A percentile compares a stretch with the other conserved stretches of the same genome.
phyloP scores from a whole-genome alignment of 2,113 vertebrate genomes.

The Dunckerocampus dactyliophorus region DNA sequence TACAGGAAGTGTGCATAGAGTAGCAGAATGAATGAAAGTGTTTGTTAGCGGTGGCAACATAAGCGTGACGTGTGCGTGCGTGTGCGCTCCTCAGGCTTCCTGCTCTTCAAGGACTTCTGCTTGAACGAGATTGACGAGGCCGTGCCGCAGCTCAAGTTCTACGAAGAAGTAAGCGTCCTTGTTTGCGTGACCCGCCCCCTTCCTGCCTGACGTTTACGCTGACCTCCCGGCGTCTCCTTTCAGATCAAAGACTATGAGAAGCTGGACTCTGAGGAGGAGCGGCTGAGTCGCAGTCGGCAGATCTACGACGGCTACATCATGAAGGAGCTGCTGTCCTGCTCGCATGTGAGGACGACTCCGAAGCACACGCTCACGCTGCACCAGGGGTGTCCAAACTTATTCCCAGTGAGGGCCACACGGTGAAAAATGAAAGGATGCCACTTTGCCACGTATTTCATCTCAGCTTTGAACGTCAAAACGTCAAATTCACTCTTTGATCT shows the following conservation, averaged over 20 bases:
- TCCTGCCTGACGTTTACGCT: not conserved
- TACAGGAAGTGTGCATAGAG: not conserved
- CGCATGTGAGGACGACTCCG: constrained; percentile 78
- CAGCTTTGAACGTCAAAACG: too few species aligned
- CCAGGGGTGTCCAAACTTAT: too few species aligned
- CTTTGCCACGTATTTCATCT: too few species aligned
- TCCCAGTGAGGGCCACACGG: too few species aligned
- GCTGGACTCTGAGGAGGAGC: constrained; percentile 88
- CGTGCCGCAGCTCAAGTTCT: constrained; percentile 96
- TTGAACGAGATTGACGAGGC: constrained; percentile 93
- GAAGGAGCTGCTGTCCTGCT: constrained; percentile 96
- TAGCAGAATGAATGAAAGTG: too few species aligned
- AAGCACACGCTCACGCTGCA: too few species aligned
- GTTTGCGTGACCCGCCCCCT: too few species aligned
- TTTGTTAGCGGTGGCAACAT: not conserved
- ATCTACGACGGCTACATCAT: constrained; percentile 95
- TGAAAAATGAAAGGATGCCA: too few species aligned
- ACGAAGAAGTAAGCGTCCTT: constrained; percentile 84
- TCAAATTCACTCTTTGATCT: too few species aligned
- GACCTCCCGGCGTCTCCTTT: constrained; percentile 11
- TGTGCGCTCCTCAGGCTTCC: constrained; percentile 77
- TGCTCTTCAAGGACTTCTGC: constrained; percentile 96
- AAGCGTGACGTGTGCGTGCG: not conserved
- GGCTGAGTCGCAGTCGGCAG: constrained; percentile 83
- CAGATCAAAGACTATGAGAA: constrained; percentile 88